A percentile compares a stretch with the other conserved stretches of the same genome.
These are phyloP conservation scores for Ecdyonurus torrentis DNA, from an alignment of 2,888 invertebrate species.

Conservation along the genomic window DNA sequence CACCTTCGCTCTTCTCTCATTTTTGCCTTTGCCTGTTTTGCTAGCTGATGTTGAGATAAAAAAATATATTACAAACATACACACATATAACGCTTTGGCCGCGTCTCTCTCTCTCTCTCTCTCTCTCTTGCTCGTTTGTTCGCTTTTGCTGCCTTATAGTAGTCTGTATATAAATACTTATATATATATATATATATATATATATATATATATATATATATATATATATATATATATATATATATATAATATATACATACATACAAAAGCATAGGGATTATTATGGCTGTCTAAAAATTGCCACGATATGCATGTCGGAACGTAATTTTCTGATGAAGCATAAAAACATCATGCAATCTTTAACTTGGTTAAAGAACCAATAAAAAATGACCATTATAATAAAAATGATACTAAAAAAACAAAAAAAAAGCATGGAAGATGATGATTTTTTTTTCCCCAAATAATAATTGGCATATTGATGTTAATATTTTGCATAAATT, in stretches of 20 bases:
- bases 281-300: not conserved
- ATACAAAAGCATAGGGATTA: not conserved
- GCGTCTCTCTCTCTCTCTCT: too few relatives aligned
- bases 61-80: not conserved
- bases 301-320: not conserved
- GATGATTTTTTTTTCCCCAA: too few relatives aligned
- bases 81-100: too few relatives aligned
- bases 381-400: not conserved
- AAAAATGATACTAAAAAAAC: not conserved
- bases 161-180: too few relatives aligned
- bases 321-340: not conserved
- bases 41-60: not conserved
- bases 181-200: too few relatives aligned
- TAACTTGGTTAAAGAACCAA: not conserved
- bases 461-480: too few relatives aligned
- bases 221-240: too few relatives aligned
- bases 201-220: too few relatives aligned
- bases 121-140: too few relatives aligned
- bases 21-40: not conserved
- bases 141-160: too few relatives aligned
- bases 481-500: too few relatives aligned
- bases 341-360: not conserved
- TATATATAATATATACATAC: not conserved
- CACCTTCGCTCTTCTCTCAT: not conserved
- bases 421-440: too few relatives aligned